Evolutionary conservation across 2,888 invertebrate genomes (phyloP).

Genomic region (Branchellion lobata): DNA sequence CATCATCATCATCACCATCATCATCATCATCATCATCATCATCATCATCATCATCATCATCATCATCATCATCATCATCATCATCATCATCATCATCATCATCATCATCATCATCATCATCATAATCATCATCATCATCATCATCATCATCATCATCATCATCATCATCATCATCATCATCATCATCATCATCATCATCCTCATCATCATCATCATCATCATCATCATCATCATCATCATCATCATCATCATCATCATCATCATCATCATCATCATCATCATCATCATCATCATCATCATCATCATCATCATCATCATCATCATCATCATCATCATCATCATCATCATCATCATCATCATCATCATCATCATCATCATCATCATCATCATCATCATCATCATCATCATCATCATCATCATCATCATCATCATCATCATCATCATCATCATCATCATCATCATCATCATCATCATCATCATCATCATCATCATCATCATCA

Average conservation of each 20-base stretch:
- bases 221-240: conserved; percentile 10
- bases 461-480: no score
- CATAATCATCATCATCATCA: no score
- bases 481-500: no score
- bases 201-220: neutral
- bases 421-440: no score
- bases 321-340: conserved; percentile 3
- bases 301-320: neutral
- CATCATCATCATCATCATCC: no score
- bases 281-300: conserved; percentile 23
- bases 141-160: no score
- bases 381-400: no score
- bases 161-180: no score
- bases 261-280: conserved; percentile 16
- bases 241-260: conserved; percentile 22
- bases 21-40: conserved; percentile 26
- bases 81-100: conserved; percentile 3
- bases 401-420: no score
- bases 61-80: conserved; percentile 20
- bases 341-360: neutral
- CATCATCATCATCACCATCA: conserved; percentile 17
- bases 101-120: neutral
- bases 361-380: conserved; percentile 8
- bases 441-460: no score
- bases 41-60: neutral